phyloP scores from a whole-genome alignment of 1,140 invertebrate genomes.

The Sitobion miscanthi region DNA sequence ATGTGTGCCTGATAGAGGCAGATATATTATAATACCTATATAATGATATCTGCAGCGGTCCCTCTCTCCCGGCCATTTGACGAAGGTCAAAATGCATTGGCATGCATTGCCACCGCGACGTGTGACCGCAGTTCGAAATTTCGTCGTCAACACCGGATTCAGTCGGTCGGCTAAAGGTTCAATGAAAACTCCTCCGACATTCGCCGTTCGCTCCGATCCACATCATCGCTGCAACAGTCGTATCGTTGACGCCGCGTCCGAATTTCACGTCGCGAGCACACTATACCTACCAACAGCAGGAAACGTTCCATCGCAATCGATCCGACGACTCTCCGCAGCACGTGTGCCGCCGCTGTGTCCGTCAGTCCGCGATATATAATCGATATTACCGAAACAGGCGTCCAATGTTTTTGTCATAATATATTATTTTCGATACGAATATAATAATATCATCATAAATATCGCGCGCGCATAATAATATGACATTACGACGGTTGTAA shows the following conservation, averaged over 20 bases:
- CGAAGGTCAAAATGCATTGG: conserved; percentile 45
- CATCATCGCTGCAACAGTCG: background rate
- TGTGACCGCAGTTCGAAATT: background rate
- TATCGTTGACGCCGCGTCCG: background rate
- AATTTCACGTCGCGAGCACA: background rate
- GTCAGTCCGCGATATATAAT: background rate
- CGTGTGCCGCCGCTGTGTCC: background rate
- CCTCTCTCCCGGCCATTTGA: conserved; percentile 40
- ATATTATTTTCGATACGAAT: no score
- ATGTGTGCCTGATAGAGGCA: background rate
- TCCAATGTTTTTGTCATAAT: no score
- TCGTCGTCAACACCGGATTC: conserved; percentile 39
- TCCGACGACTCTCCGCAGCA: background rate
- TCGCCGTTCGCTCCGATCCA: background rate
- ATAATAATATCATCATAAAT: no score
- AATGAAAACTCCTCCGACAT: conserved; percentile 44
- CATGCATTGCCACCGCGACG: conserved; percentile 11
- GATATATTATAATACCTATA: no score
- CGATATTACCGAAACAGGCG: no score
- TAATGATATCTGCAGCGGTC: background rate
- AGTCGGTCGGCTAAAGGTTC: conserved; percentile 48
- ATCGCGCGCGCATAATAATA: no score
- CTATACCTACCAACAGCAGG: background rate
- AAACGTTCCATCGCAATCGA: background rate
- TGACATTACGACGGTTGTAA: no score